A percentile compares a stretch with the other conserved stretches of the same genome.
Evolutionary conservation across 2,113 vertebrate genomes (phyloP).

Genomic region (Saguinus imperator): DNA sequence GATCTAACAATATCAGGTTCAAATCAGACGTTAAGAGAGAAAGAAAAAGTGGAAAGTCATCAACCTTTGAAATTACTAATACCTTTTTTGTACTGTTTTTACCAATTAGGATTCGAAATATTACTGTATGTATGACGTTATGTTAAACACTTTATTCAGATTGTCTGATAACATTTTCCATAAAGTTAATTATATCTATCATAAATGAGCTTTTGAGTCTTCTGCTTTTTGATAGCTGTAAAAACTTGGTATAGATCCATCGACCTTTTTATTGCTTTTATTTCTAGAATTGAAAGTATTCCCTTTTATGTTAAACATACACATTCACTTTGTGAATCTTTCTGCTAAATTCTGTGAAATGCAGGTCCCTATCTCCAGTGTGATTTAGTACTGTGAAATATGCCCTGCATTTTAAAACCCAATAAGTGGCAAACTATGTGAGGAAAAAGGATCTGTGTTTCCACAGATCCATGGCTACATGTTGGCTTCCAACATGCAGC

Average conservation of each 20-base stretch:
- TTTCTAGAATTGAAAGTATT: conserved; percentile 34
- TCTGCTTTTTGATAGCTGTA: conserved; percentile 17
- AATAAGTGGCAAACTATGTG: neutral
- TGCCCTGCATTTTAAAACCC: neutral
- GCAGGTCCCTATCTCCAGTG: neutral
- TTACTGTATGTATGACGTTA: neutral
- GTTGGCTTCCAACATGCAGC: neutral
- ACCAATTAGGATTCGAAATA: neutral
- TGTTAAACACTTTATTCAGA: conserved; percentile 25
- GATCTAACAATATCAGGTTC: neutral
- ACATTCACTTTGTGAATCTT: conserved; percentile 34
- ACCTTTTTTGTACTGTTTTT: conserved; percentile 15
- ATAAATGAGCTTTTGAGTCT: neutral
- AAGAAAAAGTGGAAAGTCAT: conserved; percentile 43
- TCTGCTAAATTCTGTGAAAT: conserved; percentile 48
- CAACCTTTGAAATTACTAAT: conserved; percentile 34
- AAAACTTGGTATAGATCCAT: conserved; percentile 25
- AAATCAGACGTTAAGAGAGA: conserved; percentile 24
- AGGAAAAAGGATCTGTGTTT: conserved; percentile 10
- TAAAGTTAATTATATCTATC: conserved; percentile 15
- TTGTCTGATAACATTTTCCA: conserved; percentile 15
- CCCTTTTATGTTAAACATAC: conserved; percentile 12
- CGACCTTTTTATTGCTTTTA: conserved; percentile 24
- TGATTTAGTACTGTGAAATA: neutral
- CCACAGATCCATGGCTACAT: too few relatives aligned